phyloP scores from a whole-genome alignment of 2,888 invertebrate genomes.

The Netelia melanura region DNA sequence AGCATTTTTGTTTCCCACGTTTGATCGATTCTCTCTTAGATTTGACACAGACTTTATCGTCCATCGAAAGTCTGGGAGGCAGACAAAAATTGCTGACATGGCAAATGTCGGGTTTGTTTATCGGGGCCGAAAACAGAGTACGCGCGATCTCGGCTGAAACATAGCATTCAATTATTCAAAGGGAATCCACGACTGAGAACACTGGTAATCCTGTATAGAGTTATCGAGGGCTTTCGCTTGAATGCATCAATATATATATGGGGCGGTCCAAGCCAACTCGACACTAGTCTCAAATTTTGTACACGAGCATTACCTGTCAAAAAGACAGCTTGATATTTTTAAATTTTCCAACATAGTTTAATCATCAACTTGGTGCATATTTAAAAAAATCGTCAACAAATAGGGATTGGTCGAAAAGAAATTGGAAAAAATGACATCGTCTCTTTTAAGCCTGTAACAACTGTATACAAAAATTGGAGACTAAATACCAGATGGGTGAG shows the following conservation, averaged over 20 bases:
- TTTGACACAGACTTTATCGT: neutral
- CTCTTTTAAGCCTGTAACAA: too few relatives aligned
- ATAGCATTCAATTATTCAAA: conserved; percentile 33
- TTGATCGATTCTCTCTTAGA: neutral
- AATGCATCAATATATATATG: conserved; percentile 19
- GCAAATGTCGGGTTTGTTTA: conserved; percentile 3
- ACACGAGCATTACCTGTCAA: too few relatives aligned
- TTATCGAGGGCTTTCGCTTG: conserved; percentile 45
- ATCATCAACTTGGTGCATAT: too few relatives aligned
- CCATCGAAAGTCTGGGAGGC: neutral
- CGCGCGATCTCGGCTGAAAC: neutral
- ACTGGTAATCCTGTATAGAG: conserved; percentile 40
- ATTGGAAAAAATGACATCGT: too few relatives aligned
- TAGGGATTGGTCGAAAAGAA: too few relatives aligned
- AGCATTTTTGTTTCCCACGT: neutral
- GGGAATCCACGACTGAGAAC: conserved; percentile 5
- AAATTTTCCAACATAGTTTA: too few relatives aligned
- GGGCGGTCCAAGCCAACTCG: too few relatives aligned
- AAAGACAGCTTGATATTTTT: too few relatives aligned
- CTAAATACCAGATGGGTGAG: too few relatives aligned
- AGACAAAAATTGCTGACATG: conserved; percentile 1
- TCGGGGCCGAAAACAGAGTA: neutral
- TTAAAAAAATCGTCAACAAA: too few relatives aligned
- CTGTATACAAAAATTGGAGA: too few relatives aligned
- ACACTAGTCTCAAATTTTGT: too few relatives aligned